Percentiles rank a stretch among this genome's conserved stretches.
Evolutionary conservation across 1,140 invertebrate species (phyloP).

Genomic region (Sitophilus oryzae): DNA sequence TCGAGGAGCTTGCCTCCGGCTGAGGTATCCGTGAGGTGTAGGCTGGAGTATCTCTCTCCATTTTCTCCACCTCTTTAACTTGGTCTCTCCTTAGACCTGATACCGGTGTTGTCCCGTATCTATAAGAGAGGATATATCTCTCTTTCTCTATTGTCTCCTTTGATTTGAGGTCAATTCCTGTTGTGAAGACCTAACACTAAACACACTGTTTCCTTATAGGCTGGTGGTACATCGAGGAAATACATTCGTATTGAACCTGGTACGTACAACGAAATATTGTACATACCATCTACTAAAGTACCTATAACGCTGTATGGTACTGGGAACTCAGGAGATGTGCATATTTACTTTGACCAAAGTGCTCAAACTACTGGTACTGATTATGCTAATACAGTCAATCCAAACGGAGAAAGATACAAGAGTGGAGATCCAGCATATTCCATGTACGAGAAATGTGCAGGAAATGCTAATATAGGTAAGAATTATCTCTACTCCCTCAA

Average conservation of each 20-base stretch:
- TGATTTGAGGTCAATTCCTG: too few species aligned
- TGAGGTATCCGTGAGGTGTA: too few species aligned
- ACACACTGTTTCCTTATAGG: not conserved
- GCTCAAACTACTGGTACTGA: not conserved
- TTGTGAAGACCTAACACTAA: too few species aligned
- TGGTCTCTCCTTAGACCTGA: too few species aligned
- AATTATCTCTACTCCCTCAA: too few species aligned
- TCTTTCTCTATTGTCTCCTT: too few species aligned
- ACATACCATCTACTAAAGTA: not conserved
- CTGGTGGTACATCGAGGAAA: constrained; percentile 2
- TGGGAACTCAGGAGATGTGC: not conserved
- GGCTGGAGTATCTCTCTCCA: too few species aligned
- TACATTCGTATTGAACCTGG: not conserved
- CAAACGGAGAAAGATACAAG: not conserved
- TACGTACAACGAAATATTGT: not conserved
- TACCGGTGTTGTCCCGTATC: too few species aligned
- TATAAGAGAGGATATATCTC: too few species aligned
- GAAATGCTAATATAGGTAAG: constrained; percentile 7
- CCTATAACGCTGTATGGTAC: not conserved
- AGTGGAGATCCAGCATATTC: constrained; percentile 13
- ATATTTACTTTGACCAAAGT: not conserved
- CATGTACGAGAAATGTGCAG: constrained; percentile 2
- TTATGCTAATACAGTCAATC: not conserved
- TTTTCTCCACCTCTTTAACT: too few species aligned
- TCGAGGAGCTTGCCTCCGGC: too few species aligned